Conservation (phyloP, 2,888 invertebrate genomes). For the Thereva unica region DNA sequence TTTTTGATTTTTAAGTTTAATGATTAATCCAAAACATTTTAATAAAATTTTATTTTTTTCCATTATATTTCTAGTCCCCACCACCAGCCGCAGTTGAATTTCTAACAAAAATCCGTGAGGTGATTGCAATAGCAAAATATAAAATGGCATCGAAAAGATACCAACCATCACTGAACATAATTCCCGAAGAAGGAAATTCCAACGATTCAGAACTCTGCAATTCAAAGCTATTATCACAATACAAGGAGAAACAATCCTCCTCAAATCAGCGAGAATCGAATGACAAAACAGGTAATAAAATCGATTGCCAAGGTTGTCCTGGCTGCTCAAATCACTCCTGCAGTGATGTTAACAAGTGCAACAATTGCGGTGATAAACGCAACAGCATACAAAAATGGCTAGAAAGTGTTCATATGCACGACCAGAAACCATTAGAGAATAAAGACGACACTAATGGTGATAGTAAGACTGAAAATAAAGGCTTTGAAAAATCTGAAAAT, state of each 20-base stretch:
- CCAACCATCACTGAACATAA: constrained; percentile 75
- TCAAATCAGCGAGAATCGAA: constrained; percentile 60
- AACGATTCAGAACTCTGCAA: constrained; percentile 60
- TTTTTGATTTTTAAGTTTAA: neutral
- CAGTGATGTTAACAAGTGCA: constrained; percentile 43
- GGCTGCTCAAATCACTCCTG: constrained; percentile 59
- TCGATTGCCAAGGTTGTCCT: constrained; percentile 64
- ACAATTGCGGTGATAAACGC: constrained; percentile 70
- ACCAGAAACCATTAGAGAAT: constrained; percentile 39
- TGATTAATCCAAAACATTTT: constrained; percentile 7
- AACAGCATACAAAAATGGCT: constrained; percentile 76
- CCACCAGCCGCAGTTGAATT: constrained; percentile 90
- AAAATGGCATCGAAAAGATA: constrained; percentile 84
- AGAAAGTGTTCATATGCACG: constrained; percentile 67
- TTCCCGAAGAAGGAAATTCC: constrained; percentile 75
- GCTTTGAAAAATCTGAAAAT: neutral
- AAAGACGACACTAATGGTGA: constrained; percentile 40
- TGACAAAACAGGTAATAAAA: constrained; percentile 11
- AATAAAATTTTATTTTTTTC: constrained; percentile 37
- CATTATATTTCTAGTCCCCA: constrained; percentile 70
- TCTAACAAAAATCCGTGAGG: constrained; percentile 84
- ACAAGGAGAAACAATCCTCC: constrained; percentile 63
- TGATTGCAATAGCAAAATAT: constrained; percentile 85
- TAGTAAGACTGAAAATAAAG: constrained; percentile 52
- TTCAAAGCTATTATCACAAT: neutral